These are phyloP conservation scores for Actenoides hombroni DNA, from an alignment of 2,113 vertebrate genomes.

Conservation along the genomic window DNA sequence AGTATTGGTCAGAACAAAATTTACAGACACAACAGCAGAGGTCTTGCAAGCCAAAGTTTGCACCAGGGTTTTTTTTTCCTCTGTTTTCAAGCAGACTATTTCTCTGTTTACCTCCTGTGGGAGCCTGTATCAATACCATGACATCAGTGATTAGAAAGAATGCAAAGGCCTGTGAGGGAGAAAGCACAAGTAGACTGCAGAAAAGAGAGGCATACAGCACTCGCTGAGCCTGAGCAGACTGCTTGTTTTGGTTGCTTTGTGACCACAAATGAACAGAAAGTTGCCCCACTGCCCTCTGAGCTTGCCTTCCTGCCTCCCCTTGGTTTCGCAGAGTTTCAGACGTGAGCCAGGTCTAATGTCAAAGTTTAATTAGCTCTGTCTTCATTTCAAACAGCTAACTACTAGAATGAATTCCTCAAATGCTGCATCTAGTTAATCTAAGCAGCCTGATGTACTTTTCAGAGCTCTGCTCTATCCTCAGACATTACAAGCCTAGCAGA, in stretches of 20 bases:
- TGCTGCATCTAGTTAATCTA: background rate
- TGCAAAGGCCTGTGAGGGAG: background rate
- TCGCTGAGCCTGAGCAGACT: background rate
- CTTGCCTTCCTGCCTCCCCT: background rate
- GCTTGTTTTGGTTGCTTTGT: background rate
- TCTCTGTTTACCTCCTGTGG: background rate
- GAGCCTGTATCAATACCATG: background rate
- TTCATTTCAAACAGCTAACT: background rate
- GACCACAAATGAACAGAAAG: background rate
- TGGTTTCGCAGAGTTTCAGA: background rate
- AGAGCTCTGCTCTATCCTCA: background rate
- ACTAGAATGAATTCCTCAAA: background rate
- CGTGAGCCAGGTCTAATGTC: background rate
- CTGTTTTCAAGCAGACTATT: background rate
- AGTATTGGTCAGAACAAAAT: background rate
- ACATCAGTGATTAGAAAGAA: background rate
- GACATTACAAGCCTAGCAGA: background rate
- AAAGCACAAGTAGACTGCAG: background rate
- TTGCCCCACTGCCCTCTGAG: background rate
- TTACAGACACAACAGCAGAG: background rate
- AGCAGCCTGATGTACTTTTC: background rate
- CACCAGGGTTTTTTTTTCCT: background rate
- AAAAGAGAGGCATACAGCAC: background rate
- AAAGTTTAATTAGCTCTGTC: background rate
- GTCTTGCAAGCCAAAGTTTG: background rate